phyloP scores from a whole-genome alignment of 2,113 vertebrate genomes.

The Vulpes lagopus region DNA sequence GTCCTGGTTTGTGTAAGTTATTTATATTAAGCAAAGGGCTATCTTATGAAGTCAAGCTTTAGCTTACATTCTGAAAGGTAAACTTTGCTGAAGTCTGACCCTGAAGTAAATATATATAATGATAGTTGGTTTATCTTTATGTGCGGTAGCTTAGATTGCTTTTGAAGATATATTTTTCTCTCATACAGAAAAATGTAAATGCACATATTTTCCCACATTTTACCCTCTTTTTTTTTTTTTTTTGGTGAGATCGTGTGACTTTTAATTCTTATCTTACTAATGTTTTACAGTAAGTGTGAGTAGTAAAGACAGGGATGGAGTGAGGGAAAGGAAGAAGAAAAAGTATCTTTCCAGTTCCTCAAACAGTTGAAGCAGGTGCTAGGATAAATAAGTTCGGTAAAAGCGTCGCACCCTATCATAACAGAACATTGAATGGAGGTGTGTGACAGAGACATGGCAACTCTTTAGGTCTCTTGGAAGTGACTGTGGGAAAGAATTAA shows the following conservation, averaged over 20 bases:
- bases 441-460: background rate
- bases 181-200: background rate
- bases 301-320: constrained; percentile 39
- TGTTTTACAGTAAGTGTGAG: constrained; percentile 83
- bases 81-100: background rate
- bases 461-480: constrained; percentile 77
- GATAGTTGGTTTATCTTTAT: background rate
- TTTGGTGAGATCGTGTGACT: constrained; percentile 54
- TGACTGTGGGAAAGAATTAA: constrained; percentile 63
- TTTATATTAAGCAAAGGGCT: background rate
- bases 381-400: constrained; percentile 65
- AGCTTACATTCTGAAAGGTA: background rate
- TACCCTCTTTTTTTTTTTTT: background rate
- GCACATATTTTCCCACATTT: background rate
- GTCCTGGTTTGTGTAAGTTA: background rate
- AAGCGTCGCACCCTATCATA: constrained; percentile 62
- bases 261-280: constrained; percentile 85
- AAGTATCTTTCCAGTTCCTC: constrained; percentile 80
- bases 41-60: background rate
- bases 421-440: constrained; percentile 43
- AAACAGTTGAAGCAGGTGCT: constrained; percentile 66
- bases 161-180: background rate
- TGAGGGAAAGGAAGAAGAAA: constrained; percentile 41
- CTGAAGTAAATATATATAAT: background rate
- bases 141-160: background rate